Evolutionary conservation across 2,797 vertebrate genomes (phyloP), one percentile per base, ranked within the genome.

Genomic region (Falco peregrinus): DNA sequence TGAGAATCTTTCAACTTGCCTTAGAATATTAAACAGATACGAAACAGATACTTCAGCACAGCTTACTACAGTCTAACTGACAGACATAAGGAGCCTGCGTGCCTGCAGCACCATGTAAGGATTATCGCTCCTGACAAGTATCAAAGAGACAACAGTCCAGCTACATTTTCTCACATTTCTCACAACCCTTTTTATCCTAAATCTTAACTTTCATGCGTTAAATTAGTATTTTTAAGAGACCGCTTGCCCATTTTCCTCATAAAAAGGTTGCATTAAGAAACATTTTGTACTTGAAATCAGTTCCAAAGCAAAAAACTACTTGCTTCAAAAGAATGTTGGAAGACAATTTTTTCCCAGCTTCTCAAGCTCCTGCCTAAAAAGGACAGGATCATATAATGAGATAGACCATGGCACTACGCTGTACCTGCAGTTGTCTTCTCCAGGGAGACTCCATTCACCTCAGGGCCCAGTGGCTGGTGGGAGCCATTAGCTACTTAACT

Each of bases 361-460:
- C 28, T 45, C 59, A 67, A 71, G 28, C 20, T 45, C 35, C n/a
- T 57, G 16, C 20, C 53, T 75, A 48, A n/a, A 81, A 13, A 33
- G 7, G 26, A 51, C 22, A 35, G 24, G 33, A 71, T 12, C 4
- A 0, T 13, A 5, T 21, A 76, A 39, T 0, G 2, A 56, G 18
- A 57, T 0, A 45, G 24, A 48, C 20, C 0, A 1, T 14, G 17
- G 14, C 71, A 77, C 48, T n/a, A 67, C 29, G 14, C 53, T 47
- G 22, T 56, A 61, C 41, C 29, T 41, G 31, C 33, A 84, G 25
- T 41, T 41, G 39, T 41, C 39, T 45, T 18, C 25, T 65, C 50
- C 8, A 74, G 19, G 39, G 33, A 73, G 15, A 37, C 19, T n/a
- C 7, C 13, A 41, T 35, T 45, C 28, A 67, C 19, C 16, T 51